Evolutionary conservation across 2,888 invertebrate species (phyloP).

Genomic region (Argyresthia albistria): DNA sequence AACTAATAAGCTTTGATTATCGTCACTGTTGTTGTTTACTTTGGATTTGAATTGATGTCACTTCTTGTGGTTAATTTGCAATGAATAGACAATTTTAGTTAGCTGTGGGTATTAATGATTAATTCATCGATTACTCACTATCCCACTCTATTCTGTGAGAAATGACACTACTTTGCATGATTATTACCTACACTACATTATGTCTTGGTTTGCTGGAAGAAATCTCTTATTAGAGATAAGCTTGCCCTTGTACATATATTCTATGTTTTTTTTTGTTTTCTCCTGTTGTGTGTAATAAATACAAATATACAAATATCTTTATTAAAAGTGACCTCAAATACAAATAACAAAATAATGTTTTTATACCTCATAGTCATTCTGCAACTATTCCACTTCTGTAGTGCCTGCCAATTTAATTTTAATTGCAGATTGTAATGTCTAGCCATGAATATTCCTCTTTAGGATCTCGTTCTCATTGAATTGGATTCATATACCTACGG

Average conservation of each 20-base stretch:
- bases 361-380: no score
- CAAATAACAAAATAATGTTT: no score
- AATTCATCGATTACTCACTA: neutral
- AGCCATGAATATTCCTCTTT: neutral
- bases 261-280: no score
- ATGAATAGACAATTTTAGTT: constrained; percentile 3
- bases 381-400: neutral
- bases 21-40: no score
- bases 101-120: neutral
- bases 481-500: neutral
- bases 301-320: no score
- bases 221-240: no score
- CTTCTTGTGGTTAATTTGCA: neutral
- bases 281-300: no score
- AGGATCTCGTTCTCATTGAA: constrained; percentile 5
- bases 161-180: neutral
- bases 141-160: neutral
- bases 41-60: no score
- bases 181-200: neutral
- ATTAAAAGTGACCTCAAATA: no score
- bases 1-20: no score
- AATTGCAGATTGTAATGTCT: neutral
- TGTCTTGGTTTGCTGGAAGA: no score
- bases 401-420: neutral
- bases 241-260: no score